Conservation (phyloP, 2,888 invertebrate species). For the Diarsia mendica region DNA sequence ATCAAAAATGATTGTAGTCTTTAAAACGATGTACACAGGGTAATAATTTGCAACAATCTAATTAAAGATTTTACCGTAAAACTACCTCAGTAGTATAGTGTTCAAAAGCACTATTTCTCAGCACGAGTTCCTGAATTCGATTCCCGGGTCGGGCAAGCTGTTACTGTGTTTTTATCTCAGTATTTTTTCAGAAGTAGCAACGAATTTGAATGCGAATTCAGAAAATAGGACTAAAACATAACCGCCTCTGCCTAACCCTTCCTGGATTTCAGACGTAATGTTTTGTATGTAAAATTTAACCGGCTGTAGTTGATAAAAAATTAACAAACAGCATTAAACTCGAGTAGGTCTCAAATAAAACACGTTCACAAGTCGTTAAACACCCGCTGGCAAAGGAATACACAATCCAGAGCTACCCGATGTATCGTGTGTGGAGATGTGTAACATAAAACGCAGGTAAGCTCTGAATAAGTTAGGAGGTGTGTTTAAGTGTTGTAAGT, state of each 20-base stretch:
- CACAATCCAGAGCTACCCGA: slow-evolving; percentile 36
- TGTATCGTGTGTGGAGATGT: slow-evolving; percentile 59
- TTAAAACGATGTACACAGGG: not conserved
- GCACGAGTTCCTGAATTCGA: not conserved
- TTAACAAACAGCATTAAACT: not conserved
- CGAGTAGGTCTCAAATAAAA: slow-evolving; percentile 10
- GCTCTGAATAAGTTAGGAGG: slow-evolving; percentile 77
- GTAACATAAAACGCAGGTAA: slow-evolving; percentile 68
- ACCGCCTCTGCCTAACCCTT: not conserved
- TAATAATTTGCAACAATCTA: not conserved
- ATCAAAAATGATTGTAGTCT: not conserved
- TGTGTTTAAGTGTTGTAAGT: slow-evolving; percentile 77
- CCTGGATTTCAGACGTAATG: not conserved
- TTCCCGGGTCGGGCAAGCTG: not conserved
- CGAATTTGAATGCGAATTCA: not conserved
- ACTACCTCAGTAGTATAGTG: not conserved
- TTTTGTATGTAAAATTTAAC: not conserved
- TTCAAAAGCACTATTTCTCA: not conserved
- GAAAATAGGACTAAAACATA: not conserved
- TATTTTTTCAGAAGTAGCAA: not conserved
- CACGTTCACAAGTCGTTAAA: slow-evolving; percentile 3
- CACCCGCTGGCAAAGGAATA: slow-evolving; percentile 26
- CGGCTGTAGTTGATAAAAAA: not conserved
- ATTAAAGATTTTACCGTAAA: not conserved
- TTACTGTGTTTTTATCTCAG: not conserved